Evolutionary conservation across 2,888 invertebrate genomes (phyloP).

Genomic region (Nymphalis c-album): DNA sequence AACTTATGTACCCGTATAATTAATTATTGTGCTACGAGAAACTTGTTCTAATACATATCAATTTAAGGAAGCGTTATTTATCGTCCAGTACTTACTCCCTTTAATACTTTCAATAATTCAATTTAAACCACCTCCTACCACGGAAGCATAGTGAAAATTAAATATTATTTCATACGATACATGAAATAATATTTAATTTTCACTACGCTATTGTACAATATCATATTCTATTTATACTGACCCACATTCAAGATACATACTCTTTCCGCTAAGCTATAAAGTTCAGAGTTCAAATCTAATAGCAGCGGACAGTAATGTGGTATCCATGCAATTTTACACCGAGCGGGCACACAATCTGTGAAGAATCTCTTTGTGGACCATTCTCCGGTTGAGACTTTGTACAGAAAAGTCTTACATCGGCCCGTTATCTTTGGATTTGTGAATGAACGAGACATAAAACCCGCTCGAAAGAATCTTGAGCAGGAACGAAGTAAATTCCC

Average conservation of each 20-base stretch:
- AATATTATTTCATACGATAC: too few relatives aligned
- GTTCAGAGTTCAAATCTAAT: conserved; percentile 33
- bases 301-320: conserved; percentile 35
- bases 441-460: conserved; percentile 64
- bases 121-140: too few relatives aligned
- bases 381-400: conserved; percentile 50
- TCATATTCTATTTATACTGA: background rate
- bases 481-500: conserved; percentile 38
- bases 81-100: too few relatives aligned
- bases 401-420: conserved; percentile 39
- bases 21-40: too few relatives aligned
- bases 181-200: too few relatives aligned
- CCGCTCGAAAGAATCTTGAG: conserved; percentile 53
- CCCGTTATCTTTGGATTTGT: conserved; percentile 64
- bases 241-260: background rate
- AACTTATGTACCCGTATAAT: too few relatives aligned
- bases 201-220: too few relatives aligned
- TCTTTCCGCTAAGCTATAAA: background rate
- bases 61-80: too few relatives aligned
- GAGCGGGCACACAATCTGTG: conserved; percentile 52
- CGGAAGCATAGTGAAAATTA: too few relatives aligned
- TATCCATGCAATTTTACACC: conserved; percentile 51
- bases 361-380: conserved; percentile 50
- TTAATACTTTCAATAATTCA: too few relatives aligned
- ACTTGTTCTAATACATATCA: too few relatives aligned